phyloP scores from a whole-genome alignment of 2,113 vertebrate genomes.

The Thymallus thymallus region DNA sequence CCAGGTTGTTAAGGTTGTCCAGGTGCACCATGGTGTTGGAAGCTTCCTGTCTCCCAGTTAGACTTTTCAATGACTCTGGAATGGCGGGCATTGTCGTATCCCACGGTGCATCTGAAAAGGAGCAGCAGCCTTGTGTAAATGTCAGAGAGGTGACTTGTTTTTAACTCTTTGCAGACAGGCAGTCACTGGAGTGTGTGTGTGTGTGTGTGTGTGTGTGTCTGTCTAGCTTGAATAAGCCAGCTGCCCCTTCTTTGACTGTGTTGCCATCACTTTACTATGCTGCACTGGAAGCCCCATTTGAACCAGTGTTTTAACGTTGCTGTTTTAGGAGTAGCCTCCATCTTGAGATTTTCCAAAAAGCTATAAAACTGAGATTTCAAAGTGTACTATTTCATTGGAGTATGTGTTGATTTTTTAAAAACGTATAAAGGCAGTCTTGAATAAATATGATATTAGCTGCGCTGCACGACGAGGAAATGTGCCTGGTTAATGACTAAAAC shows the following conservation, averaged over 20 bases:
- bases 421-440: slow-evolving; percentile 45
- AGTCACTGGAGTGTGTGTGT: slow-evolving; percentile 15
- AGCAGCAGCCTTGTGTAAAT: slow-evolving; percentile 65
- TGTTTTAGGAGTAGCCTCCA: not conserved
- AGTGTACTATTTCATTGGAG: slow-evolving; percentile 11
- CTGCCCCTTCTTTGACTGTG: not conserved
- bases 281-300: too few relatives aligned
- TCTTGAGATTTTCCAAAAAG: slow-evolving; percentile 18
- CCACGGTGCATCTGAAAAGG: slow-evolving; percentile 67
- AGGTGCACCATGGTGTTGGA: slow-evolving; percentile 60
- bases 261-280: too few relatives aligned
- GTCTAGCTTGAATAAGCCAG: slow-evolving; percentile 3
- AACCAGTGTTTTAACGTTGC: not conserved
- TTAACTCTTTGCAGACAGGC: slow-evolving; percentile 57
- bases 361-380: slow-evolving; percentile 32
- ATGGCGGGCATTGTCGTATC: slow-evolving; percentile 66
- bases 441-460: slow-evolving; percentile 35
- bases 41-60: slow-evolving; percentile 64
- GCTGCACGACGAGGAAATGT: slow-evolving; percentile 51
- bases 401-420: not conserved
- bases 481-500: slow-evolving; percentile 59
- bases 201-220: not conserved
- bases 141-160: slow-evolving; percentile 72
- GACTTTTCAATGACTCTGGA: slow-evolving; percentile 63
- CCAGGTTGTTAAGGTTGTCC: slow-evolving; percentile 66